Conservation (phyloP, 2,113 vertebrate species). For the Protobothrops mucrosquamatus region DNA sequence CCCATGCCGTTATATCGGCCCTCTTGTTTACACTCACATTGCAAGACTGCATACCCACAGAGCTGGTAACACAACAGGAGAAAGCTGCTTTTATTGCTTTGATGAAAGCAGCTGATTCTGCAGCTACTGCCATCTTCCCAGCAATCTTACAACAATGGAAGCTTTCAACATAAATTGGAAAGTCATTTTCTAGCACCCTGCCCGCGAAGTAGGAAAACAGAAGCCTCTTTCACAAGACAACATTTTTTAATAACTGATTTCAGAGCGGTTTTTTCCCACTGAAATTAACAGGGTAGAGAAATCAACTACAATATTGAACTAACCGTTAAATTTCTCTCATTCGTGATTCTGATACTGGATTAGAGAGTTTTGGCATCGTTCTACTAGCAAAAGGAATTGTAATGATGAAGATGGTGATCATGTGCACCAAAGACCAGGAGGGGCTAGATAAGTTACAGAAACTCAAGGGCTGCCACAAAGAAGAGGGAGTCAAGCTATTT, state of each 20-base stretch:
- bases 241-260: neutral
- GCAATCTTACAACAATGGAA: neutral
- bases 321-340: neutral
- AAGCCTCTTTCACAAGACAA: neutral
- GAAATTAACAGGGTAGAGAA: neutral
- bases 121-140: neutral
- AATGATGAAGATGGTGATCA: neutral
- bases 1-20: neutral
- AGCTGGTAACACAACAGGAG: neutral
- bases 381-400: neutral
- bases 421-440: too few relatives aligned
- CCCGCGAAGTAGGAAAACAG: neutral
- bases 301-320: neutral
- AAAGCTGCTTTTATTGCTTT: neutral
- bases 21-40: neutral
- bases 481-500: too few relatives aligned
- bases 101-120: neutral
- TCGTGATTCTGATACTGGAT: neutral
- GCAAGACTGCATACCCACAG: neutral
- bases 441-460: too few relatives aligned
- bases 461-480: too few relatives aligned
- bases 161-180: neutral
- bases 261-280: neutral
- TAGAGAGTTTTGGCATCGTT: neutral
- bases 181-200: neutral